Conservation (phyloP, 2,797 vertebrate genomes). For the Phataginus tricuspis region DNA sequence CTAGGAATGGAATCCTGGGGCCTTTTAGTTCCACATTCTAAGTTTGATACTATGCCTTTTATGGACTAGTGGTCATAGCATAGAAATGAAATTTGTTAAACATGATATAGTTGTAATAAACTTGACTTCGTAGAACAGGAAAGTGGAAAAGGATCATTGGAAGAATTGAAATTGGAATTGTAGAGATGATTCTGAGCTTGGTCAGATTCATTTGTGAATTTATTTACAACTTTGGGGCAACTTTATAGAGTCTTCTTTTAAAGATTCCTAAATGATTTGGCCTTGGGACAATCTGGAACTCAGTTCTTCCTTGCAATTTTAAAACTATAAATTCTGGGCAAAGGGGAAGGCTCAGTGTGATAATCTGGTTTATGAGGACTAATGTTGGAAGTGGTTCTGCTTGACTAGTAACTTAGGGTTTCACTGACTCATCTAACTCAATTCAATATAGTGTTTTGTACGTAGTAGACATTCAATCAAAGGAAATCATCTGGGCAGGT, state of each 20-base stretch:
- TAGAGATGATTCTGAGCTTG: constrained; percentile 29
- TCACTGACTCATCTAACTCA: neutral
- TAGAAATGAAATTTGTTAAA: constrained; percentile 74
- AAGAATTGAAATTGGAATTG: constrained; percentile 23
- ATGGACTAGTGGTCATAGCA: constrained; percentile 72
- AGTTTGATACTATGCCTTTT: constrained; percentile 79
- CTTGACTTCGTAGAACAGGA: constrained; percentile 49
- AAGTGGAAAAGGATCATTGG: neutral
- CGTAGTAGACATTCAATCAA: constrained; percentile 8
- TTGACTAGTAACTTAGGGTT: neutral
- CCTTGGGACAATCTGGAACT: neutral
- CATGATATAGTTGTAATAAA: constrained; percentile 72
- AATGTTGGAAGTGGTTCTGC: neutral
- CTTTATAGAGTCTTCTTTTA: neutral
- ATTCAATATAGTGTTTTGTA: neutral
- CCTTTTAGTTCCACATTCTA: constrained; percentile 67
- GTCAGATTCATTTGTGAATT: constrained; percentile 21
- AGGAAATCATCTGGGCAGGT: neutral
- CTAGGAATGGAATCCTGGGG: constrained; percentile 67
- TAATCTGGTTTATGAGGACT: neutral
- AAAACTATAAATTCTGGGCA: constrained; percentile 24
- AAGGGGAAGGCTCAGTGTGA: neutral
- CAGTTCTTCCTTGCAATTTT: constrained; percentile 19
- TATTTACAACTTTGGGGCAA: neutral
- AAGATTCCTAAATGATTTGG: constrained; percentile 3